These are phyloP conservation scores for Anolis sagrei DNA, from an alignment of 2,113 vertebrate genomes.

Conservation along the genomic window DNA sequence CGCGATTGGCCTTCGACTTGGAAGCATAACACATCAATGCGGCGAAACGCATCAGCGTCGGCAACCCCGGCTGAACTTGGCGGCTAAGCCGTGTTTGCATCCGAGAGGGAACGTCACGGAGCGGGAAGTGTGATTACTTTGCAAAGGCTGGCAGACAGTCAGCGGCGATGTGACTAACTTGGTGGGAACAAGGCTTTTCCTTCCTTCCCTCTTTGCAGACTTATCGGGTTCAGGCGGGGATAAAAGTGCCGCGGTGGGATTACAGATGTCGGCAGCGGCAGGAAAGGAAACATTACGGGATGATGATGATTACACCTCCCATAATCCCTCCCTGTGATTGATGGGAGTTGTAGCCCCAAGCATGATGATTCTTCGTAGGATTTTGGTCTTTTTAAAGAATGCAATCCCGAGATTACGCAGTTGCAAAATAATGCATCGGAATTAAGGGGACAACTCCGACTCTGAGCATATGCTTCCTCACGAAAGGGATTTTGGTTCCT, in stretches of 20 bases:
- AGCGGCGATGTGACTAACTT: background rate
- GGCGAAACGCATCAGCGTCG: background rate
- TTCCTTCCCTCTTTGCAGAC: background rate
- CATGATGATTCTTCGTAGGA: background rate
- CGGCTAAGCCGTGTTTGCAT: background rate
- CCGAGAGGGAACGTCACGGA: accelerated
- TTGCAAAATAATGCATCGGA: too few relatives aligned
- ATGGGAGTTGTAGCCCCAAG: too few relatives aligned
- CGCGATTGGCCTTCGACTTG: too few relatives aligned
- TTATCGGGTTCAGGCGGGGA: background rate
- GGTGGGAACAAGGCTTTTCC: background rate
- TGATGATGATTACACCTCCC: background rate
- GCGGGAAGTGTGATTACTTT: background rate
- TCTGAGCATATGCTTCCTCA: too few relatives aligned
- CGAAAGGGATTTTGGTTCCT: too few relatives aligned
- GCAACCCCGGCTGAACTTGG: background rate
- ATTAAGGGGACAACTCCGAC: too few relatives aligned
- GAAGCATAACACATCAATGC: background rate
- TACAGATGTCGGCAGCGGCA: background rate
- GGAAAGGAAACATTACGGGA: background rate
- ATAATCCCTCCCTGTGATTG: background rate
- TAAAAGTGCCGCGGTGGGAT: background rate
- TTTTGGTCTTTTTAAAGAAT: too few relatives aligned
- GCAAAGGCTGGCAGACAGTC: background rate
- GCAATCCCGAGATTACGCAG: too few relatives aligned